phyloP scores from a whole-genome alignment of 2,113 vertebrate genomes.

The Desmodus rotundus region DNA sequence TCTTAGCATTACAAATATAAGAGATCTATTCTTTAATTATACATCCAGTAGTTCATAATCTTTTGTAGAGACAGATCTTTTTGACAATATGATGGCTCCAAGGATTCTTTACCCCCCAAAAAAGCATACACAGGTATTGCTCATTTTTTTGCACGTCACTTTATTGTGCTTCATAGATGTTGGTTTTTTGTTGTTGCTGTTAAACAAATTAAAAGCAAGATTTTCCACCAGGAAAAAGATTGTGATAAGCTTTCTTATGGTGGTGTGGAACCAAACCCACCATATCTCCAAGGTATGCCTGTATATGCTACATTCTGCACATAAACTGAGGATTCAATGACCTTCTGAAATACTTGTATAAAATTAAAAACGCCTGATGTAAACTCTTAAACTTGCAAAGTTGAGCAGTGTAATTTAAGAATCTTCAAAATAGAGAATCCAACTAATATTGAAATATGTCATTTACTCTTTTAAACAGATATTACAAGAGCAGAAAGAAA shows the following conservation, averaged over 20 bases:
- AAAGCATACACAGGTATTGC: neutral
- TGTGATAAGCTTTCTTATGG: neutral
- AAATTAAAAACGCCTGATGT: neutral
- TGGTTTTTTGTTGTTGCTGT: neutral
- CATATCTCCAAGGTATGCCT: neutral
- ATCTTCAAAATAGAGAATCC: neutral
- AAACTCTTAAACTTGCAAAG: conserved; percentile 14
- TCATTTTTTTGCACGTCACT: neutral
- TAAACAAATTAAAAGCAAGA: neutral
- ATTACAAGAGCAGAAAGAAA: neutral
- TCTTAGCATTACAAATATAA: conserved; percentile 16
- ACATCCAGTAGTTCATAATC: neutral
- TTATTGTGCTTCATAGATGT: neutral
- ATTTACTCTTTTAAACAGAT: neutral
- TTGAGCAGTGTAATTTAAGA: neutral
- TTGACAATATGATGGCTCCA: neutral
- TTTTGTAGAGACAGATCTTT: neutral
- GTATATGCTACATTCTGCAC: neutral
- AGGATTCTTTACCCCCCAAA: neutral
- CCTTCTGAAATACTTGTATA: neutral
- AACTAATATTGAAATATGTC: neutral
- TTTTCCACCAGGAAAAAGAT: neutral
- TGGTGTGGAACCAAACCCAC: neutral
- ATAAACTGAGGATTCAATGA: conserved; percentile 5
- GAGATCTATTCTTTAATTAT: conserved; percentile 7